These are phyloP conservation scores for Vipera ursinii DNA, from an alignment of 2,797 vertebrate species.

Conservation along the genomic window DNA sequence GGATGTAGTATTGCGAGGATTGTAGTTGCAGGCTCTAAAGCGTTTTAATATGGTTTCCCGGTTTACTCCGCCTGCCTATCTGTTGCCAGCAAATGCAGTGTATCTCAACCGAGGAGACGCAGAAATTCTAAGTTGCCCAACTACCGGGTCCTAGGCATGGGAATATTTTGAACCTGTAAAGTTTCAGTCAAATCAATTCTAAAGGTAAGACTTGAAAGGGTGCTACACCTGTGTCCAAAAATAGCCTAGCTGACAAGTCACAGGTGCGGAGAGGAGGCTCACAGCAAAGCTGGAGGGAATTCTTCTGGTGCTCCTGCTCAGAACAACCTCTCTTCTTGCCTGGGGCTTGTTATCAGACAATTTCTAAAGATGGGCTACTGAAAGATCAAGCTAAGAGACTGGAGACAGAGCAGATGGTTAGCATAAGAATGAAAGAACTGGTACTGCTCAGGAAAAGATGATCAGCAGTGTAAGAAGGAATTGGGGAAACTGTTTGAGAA, in stretches of 20 bases:
- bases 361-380: background rate
- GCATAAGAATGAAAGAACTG: background rate
- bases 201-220: background rate
- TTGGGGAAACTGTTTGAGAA: background rate
- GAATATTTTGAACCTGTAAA: background rate
- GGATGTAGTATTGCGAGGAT: slow-evolving; percentile 8
- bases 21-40: background rate
- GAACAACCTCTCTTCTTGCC: background rate
- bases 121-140: background rate
- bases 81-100: background rate
- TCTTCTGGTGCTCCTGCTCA: background rate
- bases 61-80: background rate
- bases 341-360: background rate
- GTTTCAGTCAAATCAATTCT: background rate
- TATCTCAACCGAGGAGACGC: background rate
- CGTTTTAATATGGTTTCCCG: background rate
- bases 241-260: background rate
- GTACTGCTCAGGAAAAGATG: background rate
- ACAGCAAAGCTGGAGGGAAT: background rate
- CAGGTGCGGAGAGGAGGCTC: background rate
- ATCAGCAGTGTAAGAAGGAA: background rate
- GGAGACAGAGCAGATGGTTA: background rate
- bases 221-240: background rate
- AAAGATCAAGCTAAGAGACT: background rate
- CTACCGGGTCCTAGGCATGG: background rate